phyloP scores from a whole-genome alignment of 1,140 invertebrate species.

The Leptopilina clavipes region DNA sequence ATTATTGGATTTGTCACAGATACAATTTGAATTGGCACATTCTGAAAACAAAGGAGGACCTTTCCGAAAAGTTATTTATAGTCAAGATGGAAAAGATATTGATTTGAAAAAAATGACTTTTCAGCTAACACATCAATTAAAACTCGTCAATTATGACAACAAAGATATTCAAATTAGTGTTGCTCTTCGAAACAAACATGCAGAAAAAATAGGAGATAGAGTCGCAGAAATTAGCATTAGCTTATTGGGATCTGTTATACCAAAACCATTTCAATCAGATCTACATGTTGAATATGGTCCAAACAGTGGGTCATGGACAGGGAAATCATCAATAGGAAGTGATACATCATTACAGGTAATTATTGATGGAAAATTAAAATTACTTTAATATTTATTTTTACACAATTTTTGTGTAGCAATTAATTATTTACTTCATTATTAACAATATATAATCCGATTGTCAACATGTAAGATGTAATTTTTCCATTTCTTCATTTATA shows the following conservation, averaged over 20 bases:
- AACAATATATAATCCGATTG: too few species aligned
- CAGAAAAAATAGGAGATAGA: constrained; percentile 55
- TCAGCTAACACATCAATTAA: constrained; percentile 68
- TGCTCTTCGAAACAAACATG: constrained; percentile 53
- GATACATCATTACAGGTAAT: constrained; percentile 59
- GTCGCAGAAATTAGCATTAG: constrained; percentile 50
- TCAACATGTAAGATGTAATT: too few species aligned
- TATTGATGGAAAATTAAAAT: too few species aligned
- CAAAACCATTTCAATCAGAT: constrained; percentile 61
- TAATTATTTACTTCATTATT: too few species aligned
- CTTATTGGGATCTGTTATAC: constrained; percentile 67
- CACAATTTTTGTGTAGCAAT: too few species aligned
- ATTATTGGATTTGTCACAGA: constrained; percentile 54
- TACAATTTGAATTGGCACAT: constrained; percentile 72
- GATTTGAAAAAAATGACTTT: constrained; percentile 65
- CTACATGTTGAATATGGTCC: constrained; percentile 43
- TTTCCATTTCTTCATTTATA: constrained; percentile 48
- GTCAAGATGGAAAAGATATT: constrained; percentile 67
- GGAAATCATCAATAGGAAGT: constrained; percentile 59
- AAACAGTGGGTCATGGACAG: constrained; percentile 43
- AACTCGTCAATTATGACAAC: constrained; percentile 62
- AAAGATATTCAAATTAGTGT: constrained; percentile 59
- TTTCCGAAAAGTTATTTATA: constrained; percentile 67
- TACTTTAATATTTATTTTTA: too few species aligned
- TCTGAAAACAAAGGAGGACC: constrained; percentile 74